Percentiles rank a stretch among this genome's conserved stretches.
phyloP scores from a whole-genome alignment of 2,113 vertebrate species.

The Sinocyclocheilus rhinocerous region DNA sequence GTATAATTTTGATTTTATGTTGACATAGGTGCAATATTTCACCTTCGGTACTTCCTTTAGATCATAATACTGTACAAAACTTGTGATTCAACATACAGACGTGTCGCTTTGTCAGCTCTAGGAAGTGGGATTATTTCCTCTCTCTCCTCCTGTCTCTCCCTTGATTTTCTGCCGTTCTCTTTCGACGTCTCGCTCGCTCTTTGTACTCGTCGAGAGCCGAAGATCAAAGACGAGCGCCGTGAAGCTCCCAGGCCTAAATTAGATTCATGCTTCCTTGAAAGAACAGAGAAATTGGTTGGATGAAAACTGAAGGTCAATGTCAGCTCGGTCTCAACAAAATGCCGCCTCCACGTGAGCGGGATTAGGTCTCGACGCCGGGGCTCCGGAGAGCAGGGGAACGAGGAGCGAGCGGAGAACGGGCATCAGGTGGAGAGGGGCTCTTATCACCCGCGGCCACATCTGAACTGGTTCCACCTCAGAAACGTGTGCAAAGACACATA shows the following conservation, averaged over 20 bases:
- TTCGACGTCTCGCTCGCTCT: slow-evolving; percentile 40
- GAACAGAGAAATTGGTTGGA: slow-evolving; percentile 71
- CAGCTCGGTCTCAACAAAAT: slow-evolving; percentile 43
- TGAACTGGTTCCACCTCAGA: slow-evolving; percentile 22
- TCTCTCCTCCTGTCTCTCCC: neutral
- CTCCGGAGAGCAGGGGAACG: slow-evolving; percentile 7
- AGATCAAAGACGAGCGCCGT: slow-evolving; percentile 71
- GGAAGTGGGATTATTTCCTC: neutral
- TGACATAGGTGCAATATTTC: neutral
- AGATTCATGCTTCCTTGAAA: slow-evolving; percentile 75
- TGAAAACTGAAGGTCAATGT: slow-evolving; percentile 73
- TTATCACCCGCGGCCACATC: slow-evolving; percentile 23
- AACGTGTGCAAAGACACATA: neutral
- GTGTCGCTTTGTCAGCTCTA: neutral
- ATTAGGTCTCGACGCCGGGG: slow-evolving; percentile 36
- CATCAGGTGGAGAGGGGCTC: slow-evolving; percentile 29
- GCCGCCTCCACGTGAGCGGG: slow-evolving; percentile 34
- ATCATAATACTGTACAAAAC: neutral
- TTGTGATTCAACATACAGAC: neutral
- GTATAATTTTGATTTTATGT: neutral
- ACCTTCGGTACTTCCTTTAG: neutral
- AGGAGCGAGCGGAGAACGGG: slow-evolving; percentile 35
- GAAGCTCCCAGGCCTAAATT: slow-evolving; percentile 72
- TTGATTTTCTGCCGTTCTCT: slow-evolving; percentile 17
- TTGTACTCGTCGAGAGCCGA: slow-evolving; percentile 66